Percentiles rank a stretch among this genome's conserved stretches.
phyloP scores from a whole-genome alignment of 1,140 invertebrate species.

The Solen grandis region DNA sequence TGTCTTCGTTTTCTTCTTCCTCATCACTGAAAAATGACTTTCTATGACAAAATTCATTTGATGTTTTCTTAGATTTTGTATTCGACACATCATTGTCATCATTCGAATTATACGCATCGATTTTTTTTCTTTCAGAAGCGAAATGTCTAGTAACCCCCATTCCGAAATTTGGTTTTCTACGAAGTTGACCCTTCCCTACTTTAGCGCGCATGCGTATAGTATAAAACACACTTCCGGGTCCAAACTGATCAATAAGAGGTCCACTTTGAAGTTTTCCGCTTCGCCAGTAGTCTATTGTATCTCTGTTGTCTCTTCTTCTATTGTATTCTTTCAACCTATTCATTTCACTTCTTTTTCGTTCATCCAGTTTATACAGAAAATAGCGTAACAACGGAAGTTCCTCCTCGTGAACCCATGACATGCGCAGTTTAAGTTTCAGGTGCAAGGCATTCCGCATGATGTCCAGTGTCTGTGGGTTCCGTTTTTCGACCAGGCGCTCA shows the following conservation, averaged over 20 bases:
- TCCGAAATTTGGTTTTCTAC: conserved; percentile 1
- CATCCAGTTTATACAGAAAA: conserved; percentile 67
- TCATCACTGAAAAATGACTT: not conserved
- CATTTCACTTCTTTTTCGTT: conserved; percentile 56
- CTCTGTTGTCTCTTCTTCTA: conserved; percentile 16
- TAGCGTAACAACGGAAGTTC: conserved; percentile 64
- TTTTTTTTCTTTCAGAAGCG: conserved; percentile 3
- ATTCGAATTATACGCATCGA: conserved; percentile 30
- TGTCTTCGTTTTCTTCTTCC: not conserved
- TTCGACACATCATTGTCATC: too few species aligned
- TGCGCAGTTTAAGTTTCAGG: conserved; percentile 65
- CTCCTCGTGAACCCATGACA: conserved; percentile 59
- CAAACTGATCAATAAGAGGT: conserved; percentile 73
- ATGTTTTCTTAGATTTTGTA: not conserved
- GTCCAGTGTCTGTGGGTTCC: conserved; percentile 73
- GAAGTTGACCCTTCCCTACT: conserved; percentile 30
- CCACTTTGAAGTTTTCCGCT: conserved; percentile 67
- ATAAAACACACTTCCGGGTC: conserved; percentile 77
- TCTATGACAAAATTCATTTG: too few species aligned
- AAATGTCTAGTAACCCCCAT: conserved; percentile 37
- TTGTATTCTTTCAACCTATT: conserved; percentile 33
- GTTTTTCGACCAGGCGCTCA: conserved; percentile 75
- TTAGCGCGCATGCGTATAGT: conserved; percentile 72
- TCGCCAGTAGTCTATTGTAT: conserved; percentile 40
- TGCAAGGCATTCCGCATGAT: conserved; percentile 69